Percentiles rank a stretch among this genome's conserved stretches.
phyloP scores from a whole-genome alignment of 2,113 vertebrate species.

The Craseonycteris thonglongyai region DNA sequence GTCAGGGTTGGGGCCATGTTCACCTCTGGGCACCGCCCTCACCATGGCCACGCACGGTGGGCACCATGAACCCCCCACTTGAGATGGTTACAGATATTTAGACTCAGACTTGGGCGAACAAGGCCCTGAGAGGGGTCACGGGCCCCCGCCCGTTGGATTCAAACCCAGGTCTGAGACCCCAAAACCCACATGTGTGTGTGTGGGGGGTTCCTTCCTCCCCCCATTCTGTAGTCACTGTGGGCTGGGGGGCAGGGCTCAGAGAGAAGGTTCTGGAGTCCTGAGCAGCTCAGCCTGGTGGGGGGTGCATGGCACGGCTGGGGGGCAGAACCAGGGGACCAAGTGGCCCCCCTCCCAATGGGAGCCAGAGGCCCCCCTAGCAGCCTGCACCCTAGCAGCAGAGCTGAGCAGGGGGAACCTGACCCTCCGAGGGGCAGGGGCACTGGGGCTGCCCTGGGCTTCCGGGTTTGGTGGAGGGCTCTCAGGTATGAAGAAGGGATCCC shows the following conservation, averaged over 20 bases:
- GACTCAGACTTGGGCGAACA: neutral
- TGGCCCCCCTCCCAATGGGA: too few species aligned
- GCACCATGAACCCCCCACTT: neutral
- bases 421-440: neutral
- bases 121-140: accelerated
- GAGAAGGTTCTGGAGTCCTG: neutral
- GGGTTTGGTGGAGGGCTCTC: neutral
- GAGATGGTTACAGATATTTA: neutral
- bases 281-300: neutral
- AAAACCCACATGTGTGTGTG: accelerated
- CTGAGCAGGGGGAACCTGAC: accelerated
- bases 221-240: neutral
- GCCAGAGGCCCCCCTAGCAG: too few species aligned
- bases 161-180: neutral
- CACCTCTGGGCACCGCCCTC: neutral
- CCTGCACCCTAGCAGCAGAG: neutral
- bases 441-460: neutral
- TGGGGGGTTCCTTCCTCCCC: too few species aligned
- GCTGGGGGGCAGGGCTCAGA: neutral
- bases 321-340: too few species aligned
- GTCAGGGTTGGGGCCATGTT: neutral
- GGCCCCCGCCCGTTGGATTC: neutral
- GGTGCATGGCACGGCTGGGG: too few species aligned
- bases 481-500: neutral
- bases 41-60: accelerated